phyloP scores from a whole-genome alignment of 2,113 vertebrate species.

The Entelurus aequoreus region DNA sequence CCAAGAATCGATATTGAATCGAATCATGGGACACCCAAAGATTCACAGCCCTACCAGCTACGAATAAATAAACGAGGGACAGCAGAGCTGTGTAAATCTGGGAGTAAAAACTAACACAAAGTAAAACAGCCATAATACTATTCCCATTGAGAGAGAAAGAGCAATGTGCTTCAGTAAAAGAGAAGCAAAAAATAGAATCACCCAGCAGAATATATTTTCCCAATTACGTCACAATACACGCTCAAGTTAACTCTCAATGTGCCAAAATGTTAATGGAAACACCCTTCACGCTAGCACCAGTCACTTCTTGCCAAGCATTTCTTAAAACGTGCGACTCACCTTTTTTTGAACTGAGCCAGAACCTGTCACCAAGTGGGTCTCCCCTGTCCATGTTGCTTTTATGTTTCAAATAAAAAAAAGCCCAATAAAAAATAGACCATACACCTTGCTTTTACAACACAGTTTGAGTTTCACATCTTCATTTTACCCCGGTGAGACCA shows the following conservation, averaged over 20 bases:
- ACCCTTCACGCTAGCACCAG: no score
- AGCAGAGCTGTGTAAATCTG: no score
- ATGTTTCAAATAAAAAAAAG: conserved; percentile 30
- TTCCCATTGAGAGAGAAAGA: conserved; percentile 38
- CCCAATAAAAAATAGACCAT: background rate
- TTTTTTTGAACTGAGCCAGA: conserved; percentile 75
- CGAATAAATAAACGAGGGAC: no score
- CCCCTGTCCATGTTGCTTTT: conserved; percentile 45
- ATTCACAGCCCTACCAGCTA: no score
- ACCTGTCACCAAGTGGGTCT: conserved; percentile 72
- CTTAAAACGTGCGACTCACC: conserved; percentile 48
- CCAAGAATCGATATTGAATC: no score
- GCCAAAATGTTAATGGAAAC: conserved; percentile 3
- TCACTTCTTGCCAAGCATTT: background rate
- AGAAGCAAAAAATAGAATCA: conserved; percentile 2
- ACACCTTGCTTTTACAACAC: conserved; percentile 21
- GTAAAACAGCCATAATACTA: conserved; percentile 42
- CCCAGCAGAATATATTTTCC: conserved; percentile 3
- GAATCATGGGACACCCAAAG: no score
- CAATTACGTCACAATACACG: conserved; percentile 9
- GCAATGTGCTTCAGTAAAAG: conserved; percentile 10
- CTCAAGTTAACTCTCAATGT: background rate
- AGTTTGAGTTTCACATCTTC: conserved; percentile 25
- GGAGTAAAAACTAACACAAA: no score
- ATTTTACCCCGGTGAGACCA: conserved; percentile 43